phyloP scores from a whole-genome alignment of 53 echinoderm and acorn worm species.

The Luidia sarsii region DNA sequence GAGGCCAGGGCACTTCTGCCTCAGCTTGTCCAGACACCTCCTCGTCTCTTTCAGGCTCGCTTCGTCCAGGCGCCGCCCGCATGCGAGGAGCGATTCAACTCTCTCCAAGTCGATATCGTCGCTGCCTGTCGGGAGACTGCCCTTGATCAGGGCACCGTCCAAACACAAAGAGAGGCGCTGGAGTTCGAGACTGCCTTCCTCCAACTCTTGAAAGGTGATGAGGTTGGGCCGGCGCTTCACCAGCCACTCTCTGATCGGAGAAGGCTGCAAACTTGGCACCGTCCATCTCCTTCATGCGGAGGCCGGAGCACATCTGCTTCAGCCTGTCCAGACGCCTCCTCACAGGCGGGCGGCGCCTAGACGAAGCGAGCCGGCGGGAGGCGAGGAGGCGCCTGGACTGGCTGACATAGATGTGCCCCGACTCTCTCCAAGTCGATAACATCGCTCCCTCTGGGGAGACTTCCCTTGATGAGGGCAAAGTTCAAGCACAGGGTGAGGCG shows the following conservation, averaged over 20 bases:
- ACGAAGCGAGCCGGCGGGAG: background rate
- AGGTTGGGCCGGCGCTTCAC: background rate
- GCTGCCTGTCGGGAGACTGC: background rate
- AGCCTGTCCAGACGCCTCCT: no score
- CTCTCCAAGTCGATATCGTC: background rate
- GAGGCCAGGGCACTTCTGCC: no score
- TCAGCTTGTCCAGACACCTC: background rate
- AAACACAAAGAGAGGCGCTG: background rate
- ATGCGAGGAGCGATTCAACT: background rate
- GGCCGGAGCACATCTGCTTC: no score
- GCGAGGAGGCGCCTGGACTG: background rate
- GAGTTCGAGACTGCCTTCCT: background rate
- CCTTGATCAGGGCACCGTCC: background rate
- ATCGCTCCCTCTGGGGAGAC: no score
- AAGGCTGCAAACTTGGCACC: constrained; percentile 65
- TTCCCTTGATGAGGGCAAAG: no score
- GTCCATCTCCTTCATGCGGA: no score
- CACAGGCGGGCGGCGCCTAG: background rate
- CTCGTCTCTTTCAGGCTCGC: background rate
- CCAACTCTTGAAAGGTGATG: no score
- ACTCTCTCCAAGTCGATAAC: no score
- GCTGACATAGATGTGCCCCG: background rate
- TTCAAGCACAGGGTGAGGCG: constrained; percentile 38
- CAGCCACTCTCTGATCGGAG: constrained; percentile 49
- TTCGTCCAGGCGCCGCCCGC: background rate